These are phyloP conservation scores for Amia ocellicauda DNA, from an alignment of 2,113 vertebrate genomes.

Conservation along the genomic window DNA sequence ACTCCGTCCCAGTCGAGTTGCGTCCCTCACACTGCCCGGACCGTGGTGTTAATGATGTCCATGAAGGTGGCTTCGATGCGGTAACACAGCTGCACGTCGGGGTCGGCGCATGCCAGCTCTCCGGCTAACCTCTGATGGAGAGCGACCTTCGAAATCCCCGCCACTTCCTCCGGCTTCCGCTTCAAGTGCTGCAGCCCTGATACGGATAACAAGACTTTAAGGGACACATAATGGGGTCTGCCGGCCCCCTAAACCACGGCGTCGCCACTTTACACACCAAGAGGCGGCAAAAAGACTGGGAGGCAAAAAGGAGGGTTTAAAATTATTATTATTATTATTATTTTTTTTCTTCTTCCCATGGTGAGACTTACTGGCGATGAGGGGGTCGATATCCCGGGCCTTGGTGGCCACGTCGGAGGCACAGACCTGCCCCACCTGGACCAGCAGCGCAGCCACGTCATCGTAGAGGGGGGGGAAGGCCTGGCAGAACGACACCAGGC, in stretches of 20 bases:
- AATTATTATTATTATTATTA: background rate
- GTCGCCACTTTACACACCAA: no score
- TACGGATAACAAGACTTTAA: slow-evolving; percentile 15
- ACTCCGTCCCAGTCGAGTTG: background rate
- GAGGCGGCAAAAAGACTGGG: background rate
- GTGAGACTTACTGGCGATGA: slow-evolving; percentile 82
- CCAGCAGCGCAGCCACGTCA: slow-evolving; percentile 88
- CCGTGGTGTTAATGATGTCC: slow-evolving; percentile 89
- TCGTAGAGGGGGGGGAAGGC: slow-evolving; percentile 95
- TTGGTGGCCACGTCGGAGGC: slow-evolving; percentile 92
- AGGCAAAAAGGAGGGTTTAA: background rate
- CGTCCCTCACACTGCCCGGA: slow-evolving; percentile 66
- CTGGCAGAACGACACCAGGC: slow-evolving; percentile 92
- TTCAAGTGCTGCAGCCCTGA: slow-evolving; percentile 87
- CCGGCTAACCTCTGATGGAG: slow-evolving; percentile 64
- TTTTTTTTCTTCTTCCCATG: background rate
- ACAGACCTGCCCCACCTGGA: slow-evolving; percentile 93
- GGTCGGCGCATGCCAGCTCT: slow-evolving; percentile 74
- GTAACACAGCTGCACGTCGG: slow-evolving; percentile 90
- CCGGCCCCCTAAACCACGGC: no score
- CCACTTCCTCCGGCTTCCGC: slow-evolving; percentile 72
- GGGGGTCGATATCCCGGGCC: slow-evolving; percentile 86
- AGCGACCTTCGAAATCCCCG: slow-evolving; percentile 56
- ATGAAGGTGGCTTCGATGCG: slow-evolving; percentile 90
- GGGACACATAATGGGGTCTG: background rate